Conservation (phyloP, 2,797 vertebrate species). For the Enteromius trimaculatus region DNA sequence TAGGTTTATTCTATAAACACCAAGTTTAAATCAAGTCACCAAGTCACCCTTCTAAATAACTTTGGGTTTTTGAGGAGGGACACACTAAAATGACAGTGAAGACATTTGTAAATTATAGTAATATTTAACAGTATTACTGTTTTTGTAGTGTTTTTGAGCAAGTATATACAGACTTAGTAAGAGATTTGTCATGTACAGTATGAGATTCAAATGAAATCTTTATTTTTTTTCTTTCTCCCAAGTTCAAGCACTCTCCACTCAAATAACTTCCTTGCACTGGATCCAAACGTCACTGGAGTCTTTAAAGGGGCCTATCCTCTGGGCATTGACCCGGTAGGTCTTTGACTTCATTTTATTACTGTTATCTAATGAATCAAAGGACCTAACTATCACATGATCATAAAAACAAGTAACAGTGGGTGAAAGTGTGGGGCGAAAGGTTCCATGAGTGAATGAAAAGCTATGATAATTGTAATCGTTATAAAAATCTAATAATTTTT, state of each 20-base stretch:
- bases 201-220: not conserved
- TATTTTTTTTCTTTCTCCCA: not conserved
- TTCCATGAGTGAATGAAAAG: not conserved
- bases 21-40: no score
- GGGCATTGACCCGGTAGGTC: slow-evolving; percentile 95
- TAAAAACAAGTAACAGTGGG: not conserved
- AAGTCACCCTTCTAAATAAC: not conserved
- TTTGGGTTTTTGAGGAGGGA: not conserved
- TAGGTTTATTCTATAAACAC: not conserved
- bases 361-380: not conserved
- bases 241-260: slow-evolving; percentile 37
- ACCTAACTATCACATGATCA: not conserved
- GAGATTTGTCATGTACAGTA: not conserved
- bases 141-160: not conserved
- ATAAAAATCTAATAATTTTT: not conserved
- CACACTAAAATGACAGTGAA: not conserved
- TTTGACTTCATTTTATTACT: not conserved
- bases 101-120: not conserved
- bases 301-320: slow-evolving; percentile 91
- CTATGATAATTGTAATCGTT: not conserved
- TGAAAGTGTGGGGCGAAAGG: not conserved
- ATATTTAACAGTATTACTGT: not conserved
- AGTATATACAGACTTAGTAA: not conserved
- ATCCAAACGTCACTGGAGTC: slow-evolving; percentile 87
- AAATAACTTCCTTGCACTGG: slow-evolving; percentile 77